A percentile compares a stretch with the other conserved stretches of the same genome.
phyloP scores from a whole-genome alignment of 2,797 vertebrate species.

The Pogoniulus pusillus region DNA sequence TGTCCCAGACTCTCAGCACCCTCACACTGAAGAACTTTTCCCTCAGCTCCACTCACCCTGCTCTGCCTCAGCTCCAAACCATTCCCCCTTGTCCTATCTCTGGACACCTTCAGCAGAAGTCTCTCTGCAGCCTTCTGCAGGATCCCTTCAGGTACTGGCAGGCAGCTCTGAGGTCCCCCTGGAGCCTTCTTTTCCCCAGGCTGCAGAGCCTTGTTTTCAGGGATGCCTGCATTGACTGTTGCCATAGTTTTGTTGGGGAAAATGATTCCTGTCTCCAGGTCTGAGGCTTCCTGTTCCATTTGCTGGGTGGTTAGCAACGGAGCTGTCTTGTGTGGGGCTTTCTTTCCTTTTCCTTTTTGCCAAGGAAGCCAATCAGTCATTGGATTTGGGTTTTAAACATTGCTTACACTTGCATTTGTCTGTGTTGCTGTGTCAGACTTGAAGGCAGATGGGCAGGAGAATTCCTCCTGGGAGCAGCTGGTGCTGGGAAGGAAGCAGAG shows the following conservation, averaged over 20 bases:
- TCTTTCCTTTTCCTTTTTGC: background rate
- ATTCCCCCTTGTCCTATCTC: no score
- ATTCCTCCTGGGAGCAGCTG: constrained; percentile 22
- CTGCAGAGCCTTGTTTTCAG: background rate
- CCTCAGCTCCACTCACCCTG: no score
- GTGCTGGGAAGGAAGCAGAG: background rate
- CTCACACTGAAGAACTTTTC: no score
- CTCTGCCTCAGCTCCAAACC: no score
- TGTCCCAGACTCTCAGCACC: no score
- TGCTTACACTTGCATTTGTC: background rate
- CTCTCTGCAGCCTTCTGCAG: no score
- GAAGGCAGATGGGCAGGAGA: constrained; percentile 15
- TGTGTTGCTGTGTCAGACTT: background rate
- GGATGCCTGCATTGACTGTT: background rate
- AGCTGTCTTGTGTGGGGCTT: background rate
- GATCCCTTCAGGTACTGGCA: no score
- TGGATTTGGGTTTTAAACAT: background rate
- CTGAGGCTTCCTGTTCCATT: background rate
- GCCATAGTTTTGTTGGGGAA: background rate
- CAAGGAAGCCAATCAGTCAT: background rate
- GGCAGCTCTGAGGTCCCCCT: no score
- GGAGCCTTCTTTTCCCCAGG: no score
- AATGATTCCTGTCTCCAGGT: background rate
- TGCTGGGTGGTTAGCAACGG: background rate
- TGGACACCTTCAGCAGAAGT: no score